Evolutionary conservation across 1,140 invertebrate species (phyloP), one percentile per base, ranked within the genome.

Genomic region (Hestina assimilis): DNA sequence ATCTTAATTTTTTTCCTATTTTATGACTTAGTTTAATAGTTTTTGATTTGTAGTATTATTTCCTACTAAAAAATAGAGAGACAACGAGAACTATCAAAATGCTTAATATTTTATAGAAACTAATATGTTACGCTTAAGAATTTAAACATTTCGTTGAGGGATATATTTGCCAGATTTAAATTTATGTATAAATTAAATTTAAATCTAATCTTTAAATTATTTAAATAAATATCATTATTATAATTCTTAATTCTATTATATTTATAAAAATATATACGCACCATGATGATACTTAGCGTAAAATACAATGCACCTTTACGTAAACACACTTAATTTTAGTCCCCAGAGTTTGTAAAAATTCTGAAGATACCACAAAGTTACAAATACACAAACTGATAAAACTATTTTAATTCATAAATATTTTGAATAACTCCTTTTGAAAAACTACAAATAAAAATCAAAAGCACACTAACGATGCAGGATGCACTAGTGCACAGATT

Each of bases 331-430:
- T 19, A 19, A n/a, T n/a, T n/a, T 8, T 9, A 38, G 33, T 38
- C 33, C 33, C 7, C 12, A 33, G 1, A 9, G 33, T 6, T 38
- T 38, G 15, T 19, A 19, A 38, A 38, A 19, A n/a, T 17, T 8
- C 6, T 38, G 4, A 19, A 19, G 6, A 4, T 38, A 3, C 0
- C 2, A 8, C 6, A 4, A 9, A 38, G 19, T n/a, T 17, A 38
- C 8, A 4, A 19, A 9, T 21, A 48, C n/a, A 48, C 29, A 12
- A 20, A 15, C 17, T 33, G 12, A 23, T 20, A 35, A 20, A 19
- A 48, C 19, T 33, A 9, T 12, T 48, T 48, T 48, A 20, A 48
- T 33, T 48, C 29, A 48, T 35, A 48, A 48, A 20, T 14, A 48
- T 14, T 11, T 20, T n/a, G n/a, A n/a, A n/a, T n/a, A 1, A 12